A percentile compares a stretch with the other conserved stretches of the same genome.
Evolutionary conservation across 2,888 invertebrate genomes (phyloP).

Genomic region (Dioctria rufipes): DNA sequence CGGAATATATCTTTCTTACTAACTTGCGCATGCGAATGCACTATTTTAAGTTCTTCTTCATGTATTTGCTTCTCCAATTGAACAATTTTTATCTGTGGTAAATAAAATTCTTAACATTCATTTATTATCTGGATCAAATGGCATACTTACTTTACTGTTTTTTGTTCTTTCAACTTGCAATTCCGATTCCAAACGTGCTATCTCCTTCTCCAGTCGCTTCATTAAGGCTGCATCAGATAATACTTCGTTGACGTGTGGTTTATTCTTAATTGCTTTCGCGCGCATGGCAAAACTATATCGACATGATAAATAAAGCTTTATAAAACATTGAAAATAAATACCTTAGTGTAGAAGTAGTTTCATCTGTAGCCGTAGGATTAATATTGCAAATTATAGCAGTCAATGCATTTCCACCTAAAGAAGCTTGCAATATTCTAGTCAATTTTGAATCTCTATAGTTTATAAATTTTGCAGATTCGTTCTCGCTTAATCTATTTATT

Average conservation of each 20-base stretch:
- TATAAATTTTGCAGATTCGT: constrained; percentile 72
- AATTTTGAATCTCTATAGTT: constrained; percentile 89
- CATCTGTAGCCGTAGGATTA: constrained; percentile 84
- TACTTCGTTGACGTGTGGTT: constrained; percentile 82
- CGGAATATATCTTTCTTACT: constrained; percentile 63
- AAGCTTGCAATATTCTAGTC: constrained; percentile 87
- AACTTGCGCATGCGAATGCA: constrained; percentile 64
- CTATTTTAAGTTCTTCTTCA: constrained; percentile 66
- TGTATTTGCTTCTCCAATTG: constrained; percentile 66
- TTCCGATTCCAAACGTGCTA: constrained; percentile 76
- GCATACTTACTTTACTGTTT: constrained; percentile 67
- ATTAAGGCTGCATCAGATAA: constrained; percentile 81
- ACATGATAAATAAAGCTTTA: constrained; percentile 20
- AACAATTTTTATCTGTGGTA: constrained; percentile 63
- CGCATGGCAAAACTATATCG: constrained; percentile 82
- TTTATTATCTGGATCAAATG: neutral
- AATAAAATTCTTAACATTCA: neutral
- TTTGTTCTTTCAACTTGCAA: constrained; percentile 74
- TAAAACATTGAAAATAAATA: constrained; percentile 62
- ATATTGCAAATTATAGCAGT: constrained; percentile 90
- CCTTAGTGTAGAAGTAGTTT: constrained; percentile 78
- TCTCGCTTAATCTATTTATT: constrained; percentile 84
- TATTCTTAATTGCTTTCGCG: constrained; percentile 86
- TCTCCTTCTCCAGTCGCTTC: constrained; percentile 79
- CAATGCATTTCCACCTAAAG: constrained; percentile 90